Base-by-base conservation (phyloP, 92 coral and sea anemone genomes). In the Nematostella vectensis region DNA sequence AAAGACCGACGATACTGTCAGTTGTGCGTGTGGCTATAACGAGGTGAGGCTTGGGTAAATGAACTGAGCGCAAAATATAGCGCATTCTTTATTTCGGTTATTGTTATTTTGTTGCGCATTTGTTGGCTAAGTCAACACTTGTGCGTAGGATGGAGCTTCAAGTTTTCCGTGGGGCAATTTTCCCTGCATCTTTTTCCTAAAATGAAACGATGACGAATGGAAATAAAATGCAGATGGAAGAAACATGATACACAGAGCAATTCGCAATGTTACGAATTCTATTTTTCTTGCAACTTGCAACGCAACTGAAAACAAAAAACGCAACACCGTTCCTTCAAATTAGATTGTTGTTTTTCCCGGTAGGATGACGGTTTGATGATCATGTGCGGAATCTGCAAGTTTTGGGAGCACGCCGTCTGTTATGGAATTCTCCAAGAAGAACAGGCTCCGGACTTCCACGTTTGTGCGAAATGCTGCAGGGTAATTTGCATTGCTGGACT, bases 321-420 rank as follows among this genome's bases (percentile, higher is more conserved):
- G 15, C 40, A 33, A 6, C 40, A 15, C 15, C 40, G 15, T 33
- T 33, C n/a, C n/a, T n/a, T n/a, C 8, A 6, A 6, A 33, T 33
- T 33, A 6, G 6, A 33, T 33, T 23, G 4, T 38, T 44, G 18
- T 18, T 31, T 22, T 45, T 21, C 63, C n/a, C n/a, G n/a, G n/a
- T n/a, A 91, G 98, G 98, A 91, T 50, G 98, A 91, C 28, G 98
- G 98, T 31, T 58, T 91, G 48, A 91, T 91, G 98, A 78, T 91
- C 20, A 65, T 91, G 54, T 91, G 98, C 49, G 93, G 79, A 48
- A 63, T 80, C 57, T 91, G 98, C 53, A 75, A 81, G 40, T 72
- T 68, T 68, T 91, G 98, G 98, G 95, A 91, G 62, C 98, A 91
- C 59, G 98, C 85, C 27, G 76, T 83, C 17, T 91, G 98, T 58